Percentiles rank a stretch among this genome's conserved stretches.
phyloP scores from a whole-genome alignment of 2,113 vertebrate genomes.

The Lepus europaeus region DNA sequence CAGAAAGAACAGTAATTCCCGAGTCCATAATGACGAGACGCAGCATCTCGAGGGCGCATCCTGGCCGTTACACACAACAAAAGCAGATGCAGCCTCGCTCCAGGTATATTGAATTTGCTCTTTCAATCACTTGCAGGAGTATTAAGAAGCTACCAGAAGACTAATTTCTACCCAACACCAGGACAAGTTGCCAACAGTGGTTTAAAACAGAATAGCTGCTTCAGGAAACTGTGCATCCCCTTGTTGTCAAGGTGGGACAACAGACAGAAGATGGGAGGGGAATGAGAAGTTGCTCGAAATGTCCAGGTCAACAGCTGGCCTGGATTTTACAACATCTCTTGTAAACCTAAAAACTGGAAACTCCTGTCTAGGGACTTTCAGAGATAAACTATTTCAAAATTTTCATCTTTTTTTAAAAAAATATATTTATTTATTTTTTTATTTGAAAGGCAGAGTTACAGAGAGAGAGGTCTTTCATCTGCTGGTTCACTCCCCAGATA shows the following conservation, averaged over 20 bases:
- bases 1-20: not conserved
- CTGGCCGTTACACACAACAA: not conserved
- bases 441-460: too few relatives aligned
- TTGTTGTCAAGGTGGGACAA: not conserved
- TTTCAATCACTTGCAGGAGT: conserved; percentile 9
- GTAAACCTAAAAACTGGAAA: not conserved
- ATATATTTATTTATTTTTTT: too few relatives aligned
- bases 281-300: not conserved
- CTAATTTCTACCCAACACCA: not conserved
- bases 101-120: not conserved
- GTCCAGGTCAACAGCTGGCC: not conserved
- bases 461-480: too few relatives aligned
- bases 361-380: not conserved
- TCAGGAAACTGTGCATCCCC: conserved; percentile 18
- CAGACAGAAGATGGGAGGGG: not conserved
- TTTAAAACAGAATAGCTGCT: conserved; percentile 34
- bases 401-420: too few relatives aligned
- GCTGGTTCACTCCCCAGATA: too few relatives aligned
- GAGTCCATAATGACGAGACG: not conserved
- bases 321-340: not conserved
- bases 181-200: conserved; percentile 27
- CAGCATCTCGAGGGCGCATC: not conserved
- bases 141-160: conserved; percentile 53
- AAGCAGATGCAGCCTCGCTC: not conserved
- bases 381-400: not conserved